phyloP scores from a whole-genome alignment of 2,888 invertebrate species.

The Brachyptera risi region DNA sequence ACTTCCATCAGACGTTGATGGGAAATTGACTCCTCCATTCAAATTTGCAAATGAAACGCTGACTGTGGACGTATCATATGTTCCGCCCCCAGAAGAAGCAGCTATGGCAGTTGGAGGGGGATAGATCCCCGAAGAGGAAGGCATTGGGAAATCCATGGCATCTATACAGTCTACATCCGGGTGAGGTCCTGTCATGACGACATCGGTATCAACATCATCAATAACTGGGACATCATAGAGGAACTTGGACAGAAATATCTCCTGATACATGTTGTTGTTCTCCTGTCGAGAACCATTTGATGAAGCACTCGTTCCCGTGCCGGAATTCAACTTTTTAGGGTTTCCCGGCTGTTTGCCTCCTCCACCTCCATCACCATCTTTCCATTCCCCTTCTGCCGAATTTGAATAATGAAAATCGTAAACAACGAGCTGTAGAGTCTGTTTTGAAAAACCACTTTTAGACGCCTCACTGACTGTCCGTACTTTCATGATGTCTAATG shows the following conservation, averaged over 20 bases:
- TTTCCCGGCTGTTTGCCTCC: background rate
- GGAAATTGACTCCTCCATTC: constrained; percentile 28
- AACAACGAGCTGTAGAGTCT: constrained; percentile 61
- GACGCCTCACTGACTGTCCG: constrained; percentile 38
- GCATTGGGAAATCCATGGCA: constrained; percentile 40
- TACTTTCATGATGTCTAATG: constrained; percentile 50
- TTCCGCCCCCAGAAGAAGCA: constrained; percentile 33
- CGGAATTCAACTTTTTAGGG: constrained; percentile 44
- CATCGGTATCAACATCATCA: constrained; percentile 40
- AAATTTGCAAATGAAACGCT: constrained; percentile 20
- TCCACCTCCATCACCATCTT: constrained; percentile 26
- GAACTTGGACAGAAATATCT: constrained; percentile 44
- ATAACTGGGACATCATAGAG: constrained; percentile 44
- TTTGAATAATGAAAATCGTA: constrained; percentile 65
- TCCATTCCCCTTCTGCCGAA: constrained; percentile 24
- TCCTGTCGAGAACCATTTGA: constrained; percentile 44
- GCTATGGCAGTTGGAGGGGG: constrained; percentile 38
- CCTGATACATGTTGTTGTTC: constrained; percentile 42
- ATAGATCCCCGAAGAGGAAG: constrained; percentile 38
- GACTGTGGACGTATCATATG: constrained; percentile 28
- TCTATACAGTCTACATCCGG: constrained; percentile 43
- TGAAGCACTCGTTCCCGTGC: constrained; percentile 51
- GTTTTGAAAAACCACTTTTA: background rate
- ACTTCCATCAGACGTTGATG: constrained; percentile 33
- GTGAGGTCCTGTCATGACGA: constrained; percentile 35